These are phyloP conservation scores for Meteorus sp. DNA, from an alignment of 1,140 invertebrate genomes.

Conservation along the genomic window DNA sequence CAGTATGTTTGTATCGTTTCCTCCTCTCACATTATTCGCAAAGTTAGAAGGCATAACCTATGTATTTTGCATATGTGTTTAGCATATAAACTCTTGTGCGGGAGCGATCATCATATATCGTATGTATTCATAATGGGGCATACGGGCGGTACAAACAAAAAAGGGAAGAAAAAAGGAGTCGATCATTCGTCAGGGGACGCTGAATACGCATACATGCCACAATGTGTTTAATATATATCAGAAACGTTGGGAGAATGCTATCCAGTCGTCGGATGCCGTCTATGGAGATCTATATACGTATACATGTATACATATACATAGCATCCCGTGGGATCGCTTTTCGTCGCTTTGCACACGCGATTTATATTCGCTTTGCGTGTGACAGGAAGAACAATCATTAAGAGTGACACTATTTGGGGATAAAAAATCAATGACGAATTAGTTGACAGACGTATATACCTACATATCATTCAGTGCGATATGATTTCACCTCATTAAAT, in stretches of 20 bases:
- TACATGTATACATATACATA: constrained; percentile 13
- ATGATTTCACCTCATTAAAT: no score
- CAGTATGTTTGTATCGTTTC: constrained; percentile 4
- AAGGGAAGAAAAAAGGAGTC: neutral
- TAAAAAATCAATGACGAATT: neutral
- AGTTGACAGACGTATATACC: neutral
- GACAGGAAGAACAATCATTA: constrained; percentile 11
- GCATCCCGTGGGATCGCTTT: constrained; percentile 18
- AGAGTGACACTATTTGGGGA: constrained; percentile 11
- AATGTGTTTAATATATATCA: no score
- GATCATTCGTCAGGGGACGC: constrained; percentile 19
- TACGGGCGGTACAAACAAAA: no score
- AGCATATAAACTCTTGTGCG: neutral
- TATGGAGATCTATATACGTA: no score
- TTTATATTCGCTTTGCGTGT: neutral
- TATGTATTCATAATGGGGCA: no score
- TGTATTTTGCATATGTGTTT: neutral
- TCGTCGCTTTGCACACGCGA: constrained; percentile 11
- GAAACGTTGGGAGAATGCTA: no score
- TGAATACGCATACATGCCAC: constrained; percentile 1
- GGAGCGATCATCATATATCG: no score
- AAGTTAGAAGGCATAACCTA: neutral
- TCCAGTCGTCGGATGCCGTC: no score
- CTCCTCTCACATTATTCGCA: constrained; percentile 8
- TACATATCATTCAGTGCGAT: neutral